Evolutionary conservation across 2,113 vertebrate species (phyloP).

Genomic region (Pachyramphus minor): DNA sequence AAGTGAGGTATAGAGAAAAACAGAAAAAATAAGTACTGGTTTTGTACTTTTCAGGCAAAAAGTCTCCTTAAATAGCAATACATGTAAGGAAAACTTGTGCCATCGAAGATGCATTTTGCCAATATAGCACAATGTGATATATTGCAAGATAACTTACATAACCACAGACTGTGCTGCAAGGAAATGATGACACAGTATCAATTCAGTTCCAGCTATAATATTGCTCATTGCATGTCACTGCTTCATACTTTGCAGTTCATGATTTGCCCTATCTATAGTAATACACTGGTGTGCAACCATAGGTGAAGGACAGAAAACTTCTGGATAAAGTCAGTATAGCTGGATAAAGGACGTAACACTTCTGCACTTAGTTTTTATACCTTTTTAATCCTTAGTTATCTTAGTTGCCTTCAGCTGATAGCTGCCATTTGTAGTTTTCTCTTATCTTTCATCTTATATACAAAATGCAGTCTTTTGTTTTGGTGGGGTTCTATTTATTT

Average conservation of each 20-base stretch:
- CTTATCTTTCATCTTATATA: neutral
- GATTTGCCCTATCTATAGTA: neutral
- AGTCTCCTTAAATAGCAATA: neutral
- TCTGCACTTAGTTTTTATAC: neutral
- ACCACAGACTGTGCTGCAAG: neutral
- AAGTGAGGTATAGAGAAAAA: neutral
- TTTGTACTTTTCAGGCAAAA: neutral
- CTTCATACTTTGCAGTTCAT: neutral
- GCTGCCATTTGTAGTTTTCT: neutral
- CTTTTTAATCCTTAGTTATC: neutral
- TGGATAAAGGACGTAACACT: neutral
- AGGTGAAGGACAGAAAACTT: neutral
- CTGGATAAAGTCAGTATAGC: neutral
- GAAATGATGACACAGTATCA: neutral
- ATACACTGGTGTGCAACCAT: rapidly evolving
- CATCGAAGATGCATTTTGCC: neutral
- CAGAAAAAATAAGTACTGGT: neutral
- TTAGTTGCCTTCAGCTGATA: neutral
- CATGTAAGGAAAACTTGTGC: neutral
- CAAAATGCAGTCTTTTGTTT: neutral
- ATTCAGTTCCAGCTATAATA: neutral
- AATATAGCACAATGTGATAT: neutral
- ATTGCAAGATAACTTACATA: neutral
- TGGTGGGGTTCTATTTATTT: neutral
- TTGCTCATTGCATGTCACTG: neutral